Evolutionary conservation across 1,140 invertebrate species (phyloP).

Genomic region (Solenopsis fugax): DNA sequence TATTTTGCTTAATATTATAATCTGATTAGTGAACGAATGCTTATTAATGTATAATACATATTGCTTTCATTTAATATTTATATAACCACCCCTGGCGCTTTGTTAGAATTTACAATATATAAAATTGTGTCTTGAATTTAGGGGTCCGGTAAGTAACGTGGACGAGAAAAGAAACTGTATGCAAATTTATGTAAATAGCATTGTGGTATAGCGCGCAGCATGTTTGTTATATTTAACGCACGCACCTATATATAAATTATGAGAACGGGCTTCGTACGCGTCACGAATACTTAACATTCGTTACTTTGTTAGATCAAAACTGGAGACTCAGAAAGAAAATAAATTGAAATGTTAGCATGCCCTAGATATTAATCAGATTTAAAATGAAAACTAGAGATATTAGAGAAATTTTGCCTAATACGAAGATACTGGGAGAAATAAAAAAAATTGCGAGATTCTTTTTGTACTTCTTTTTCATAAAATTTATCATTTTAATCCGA

Average conservation of each 20-base stretch:
- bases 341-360: conserved; percentile 32
- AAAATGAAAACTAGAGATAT: background rate
- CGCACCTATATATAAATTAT: conserved; percentile 67
- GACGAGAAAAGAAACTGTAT: conserved; percentile 65
- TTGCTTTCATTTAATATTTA: conserved; percentile 23
- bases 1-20: conserved; percentile 2
- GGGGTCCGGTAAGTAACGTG: conserved; percentile 22
- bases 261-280: conserved; percentile 52
- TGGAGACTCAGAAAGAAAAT: background rate
- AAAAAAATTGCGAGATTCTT: background rate
- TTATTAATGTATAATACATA: background rate
- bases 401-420: background rate
- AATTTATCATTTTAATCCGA: background rate
- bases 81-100: background rate
- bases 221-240: conserved; percentile 64
- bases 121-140: conserved; percentile 51
- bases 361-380: conserved; percentile 4
- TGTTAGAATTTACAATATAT: conserved; percentile 56
- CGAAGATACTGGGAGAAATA: background rate
- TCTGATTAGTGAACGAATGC: background rate
- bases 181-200: conserved; percentile 67
- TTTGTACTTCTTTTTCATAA: background rate
- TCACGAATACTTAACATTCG: conserved; percentile 63
- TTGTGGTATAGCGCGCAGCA: conserved; percentile 52
- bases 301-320: conserved; percentile 48